A percentile compares a stretch with the other conserved stretches of the same genome.
These are phyloP conservation scores for Aproaerema taeniolella DNA, from an alignment of 2,888 invertebrate species.

Conservation along the genomic window DNA sequence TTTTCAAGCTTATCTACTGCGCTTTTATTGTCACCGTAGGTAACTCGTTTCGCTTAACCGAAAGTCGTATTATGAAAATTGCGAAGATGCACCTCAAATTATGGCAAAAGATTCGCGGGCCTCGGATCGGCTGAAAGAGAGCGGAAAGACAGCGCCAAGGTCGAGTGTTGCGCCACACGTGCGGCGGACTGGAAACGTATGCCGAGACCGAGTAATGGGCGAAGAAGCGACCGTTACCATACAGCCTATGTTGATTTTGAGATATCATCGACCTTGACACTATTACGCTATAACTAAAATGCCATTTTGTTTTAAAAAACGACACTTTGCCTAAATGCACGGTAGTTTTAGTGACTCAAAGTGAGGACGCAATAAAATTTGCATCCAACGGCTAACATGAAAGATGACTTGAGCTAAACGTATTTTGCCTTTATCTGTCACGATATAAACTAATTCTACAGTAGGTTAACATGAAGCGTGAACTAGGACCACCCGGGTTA, in stretches of 20 bases:
- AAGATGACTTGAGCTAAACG: no score
- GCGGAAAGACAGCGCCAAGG: constrained; percentile 75
- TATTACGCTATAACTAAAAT: no score
- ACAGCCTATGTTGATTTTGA: background rate
- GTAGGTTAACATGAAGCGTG: constrained; percentile 29
- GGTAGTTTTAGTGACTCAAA: no score
- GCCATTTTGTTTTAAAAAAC: no score
- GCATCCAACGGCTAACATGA: no score
- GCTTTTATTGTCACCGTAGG: no score
- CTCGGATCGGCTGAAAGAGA: constrained; percentile 69
- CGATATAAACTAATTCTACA: constrained; percentile 2
- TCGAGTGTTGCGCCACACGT: constrained; percentile 56
- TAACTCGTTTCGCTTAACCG: no score
- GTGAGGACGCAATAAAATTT: no score
- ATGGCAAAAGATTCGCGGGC: constrained; percentile 40
- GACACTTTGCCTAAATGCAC: no score
- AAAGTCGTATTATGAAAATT: constrained; percentile 13
- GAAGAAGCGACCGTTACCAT: background rate
- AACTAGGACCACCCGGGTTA: constrained; percentile 66
- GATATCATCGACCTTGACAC: no score
- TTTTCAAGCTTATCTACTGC: no score
- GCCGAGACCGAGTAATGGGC: no score
- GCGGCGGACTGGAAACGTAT: constrained; percentile 59
- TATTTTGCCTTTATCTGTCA: constrained; percentile 3
- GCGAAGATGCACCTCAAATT: constrained; percentile 31